Evolutionary conservation across 2,888 invertebrate genomes (phyloP).

Genomic region (Caradrina kadenii): DNA sequence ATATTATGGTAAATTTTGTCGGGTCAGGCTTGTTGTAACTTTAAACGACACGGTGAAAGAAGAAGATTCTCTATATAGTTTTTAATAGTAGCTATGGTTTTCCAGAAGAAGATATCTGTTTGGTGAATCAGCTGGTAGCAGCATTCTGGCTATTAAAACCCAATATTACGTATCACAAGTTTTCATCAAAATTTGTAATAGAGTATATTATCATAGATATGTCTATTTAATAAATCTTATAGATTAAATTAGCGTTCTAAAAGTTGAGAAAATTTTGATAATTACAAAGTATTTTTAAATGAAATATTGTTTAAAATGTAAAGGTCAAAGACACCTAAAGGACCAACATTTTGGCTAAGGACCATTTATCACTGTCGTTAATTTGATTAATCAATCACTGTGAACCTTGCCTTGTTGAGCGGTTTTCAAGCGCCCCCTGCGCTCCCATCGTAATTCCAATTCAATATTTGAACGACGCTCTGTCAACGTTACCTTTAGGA

Average conservation of each 20-base stretch:
- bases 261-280: too few relatives aligned
- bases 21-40: background rate
- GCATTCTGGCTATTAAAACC: too few relatives aligned
- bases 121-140: too few relatives aligned
- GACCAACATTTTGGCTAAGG: background rate
- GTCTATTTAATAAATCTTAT: too few relatives aligned
- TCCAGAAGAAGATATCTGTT: background rate
- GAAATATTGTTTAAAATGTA: background rate
- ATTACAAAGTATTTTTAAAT: background rate
- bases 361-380: background rate
- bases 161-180: too few relatives aligned
- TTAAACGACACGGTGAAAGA: background rate
- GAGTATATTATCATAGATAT: too few relatives aligned
- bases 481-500: conserved; percentile 68
- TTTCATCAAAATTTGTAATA: too few relatives aligned
- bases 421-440: conserved; percentile 66
- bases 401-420: conserved; percentile 64
- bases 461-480: conserved; percentile 79
- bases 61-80: background rate
- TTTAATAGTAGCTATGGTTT: background rate
- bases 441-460: conserved; percentile 77
- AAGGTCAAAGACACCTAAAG: background rate
- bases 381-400: conserved; percentile 43
- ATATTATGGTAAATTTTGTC: conserved; percentile 42
- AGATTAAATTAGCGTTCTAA: too few relatives aligned